phyloP scores from a whole-genome alignment of 2,888 invertebrate species.

The Adela reaumurella region DNA sequence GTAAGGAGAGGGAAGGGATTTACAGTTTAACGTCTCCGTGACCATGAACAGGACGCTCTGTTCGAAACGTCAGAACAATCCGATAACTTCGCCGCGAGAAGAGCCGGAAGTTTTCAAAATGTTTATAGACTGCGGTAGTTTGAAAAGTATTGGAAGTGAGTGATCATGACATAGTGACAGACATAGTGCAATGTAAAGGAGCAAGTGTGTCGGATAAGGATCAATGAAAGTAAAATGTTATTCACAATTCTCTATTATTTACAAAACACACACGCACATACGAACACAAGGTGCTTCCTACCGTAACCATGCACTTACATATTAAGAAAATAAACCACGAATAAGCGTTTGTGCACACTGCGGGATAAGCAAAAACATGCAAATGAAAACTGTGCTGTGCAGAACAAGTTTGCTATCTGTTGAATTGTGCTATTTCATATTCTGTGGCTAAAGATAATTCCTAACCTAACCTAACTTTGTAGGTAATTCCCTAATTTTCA shows the following conservation, averaged over 20 bases:
- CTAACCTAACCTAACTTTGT: no score
- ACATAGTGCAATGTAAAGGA: conserved; percentile 9
- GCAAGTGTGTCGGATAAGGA: conserved; percentile 30
- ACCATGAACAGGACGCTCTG: no score
- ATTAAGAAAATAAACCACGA: conserved; percentile 34
- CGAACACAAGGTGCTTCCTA: conserved; percentile 25
- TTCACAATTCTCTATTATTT: conserved; percentile 51
- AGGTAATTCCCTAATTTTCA: no score
- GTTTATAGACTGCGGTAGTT: no score
- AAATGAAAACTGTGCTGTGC: background rate
- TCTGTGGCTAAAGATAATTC: no score
- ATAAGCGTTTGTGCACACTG: conserved; percentile 41
- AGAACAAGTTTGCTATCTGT: background rate
- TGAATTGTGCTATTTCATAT: background rate
- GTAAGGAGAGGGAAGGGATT: no score
- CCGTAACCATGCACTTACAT: conserved; percentile 50
- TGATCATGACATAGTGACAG: no score
- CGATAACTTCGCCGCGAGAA: no score
- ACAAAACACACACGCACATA: conserved; percentile 33
- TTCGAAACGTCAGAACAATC: no score
- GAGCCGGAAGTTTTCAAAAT: no score
- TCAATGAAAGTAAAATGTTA: conserved; percentile 51
- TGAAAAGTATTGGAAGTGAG: no score
- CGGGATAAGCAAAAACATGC: conserved; percentile 6
- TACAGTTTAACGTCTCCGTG: no score